Conservation (phyloP, 2,888 invertebrate genomes). For the Lasioglossum leucozonium region DNA sequence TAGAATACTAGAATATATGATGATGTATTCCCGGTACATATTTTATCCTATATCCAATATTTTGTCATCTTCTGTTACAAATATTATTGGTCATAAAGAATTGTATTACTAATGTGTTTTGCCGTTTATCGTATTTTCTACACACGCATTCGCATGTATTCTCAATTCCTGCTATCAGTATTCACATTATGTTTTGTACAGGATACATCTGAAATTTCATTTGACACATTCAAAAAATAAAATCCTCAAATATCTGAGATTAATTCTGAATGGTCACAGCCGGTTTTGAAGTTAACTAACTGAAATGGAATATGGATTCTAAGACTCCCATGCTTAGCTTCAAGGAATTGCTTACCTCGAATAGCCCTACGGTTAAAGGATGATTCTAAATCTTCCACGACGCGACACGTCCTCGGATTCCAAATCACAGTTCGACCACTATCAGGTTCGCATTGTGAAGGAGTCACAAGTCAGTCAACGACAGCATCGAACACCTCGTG, state of each 20-base stretch:
- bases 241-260: not conserved
- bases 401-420: not conserved
- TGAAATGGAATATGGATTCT: not conserved
- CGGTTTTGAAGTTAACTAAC: not conserved
- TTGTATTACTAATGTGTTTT: too few species aligned
- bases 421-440: not conserved
- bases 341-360: not conserved
- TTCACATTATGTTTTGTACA: too few species aligned
- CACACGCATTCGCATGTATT: too few species aligned
- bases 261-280: not conserved
- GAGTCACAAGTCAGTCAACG: constrained; percentile 14
- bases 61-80: too few species aligned
- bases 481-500: constrained; percentile 20
- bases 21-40: too few species aligned
- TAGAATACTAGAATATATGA: too few species aligned
- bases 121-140: too few species aligned
- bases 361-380: not conserved
- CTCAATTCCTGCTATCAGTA: too few species aligned
- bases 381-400: not conserved
- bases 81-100: too few species aligned
- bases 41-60: too few species aligned
- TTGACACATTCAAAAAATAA: not conserved
- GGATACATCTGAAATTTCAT: not conserved
- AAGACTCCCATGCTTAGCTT: not conserved
- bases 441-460: not conserved